Conservation (phyloP, 2,797 vertebrate species). For the Characodon lateralis region DNA sequence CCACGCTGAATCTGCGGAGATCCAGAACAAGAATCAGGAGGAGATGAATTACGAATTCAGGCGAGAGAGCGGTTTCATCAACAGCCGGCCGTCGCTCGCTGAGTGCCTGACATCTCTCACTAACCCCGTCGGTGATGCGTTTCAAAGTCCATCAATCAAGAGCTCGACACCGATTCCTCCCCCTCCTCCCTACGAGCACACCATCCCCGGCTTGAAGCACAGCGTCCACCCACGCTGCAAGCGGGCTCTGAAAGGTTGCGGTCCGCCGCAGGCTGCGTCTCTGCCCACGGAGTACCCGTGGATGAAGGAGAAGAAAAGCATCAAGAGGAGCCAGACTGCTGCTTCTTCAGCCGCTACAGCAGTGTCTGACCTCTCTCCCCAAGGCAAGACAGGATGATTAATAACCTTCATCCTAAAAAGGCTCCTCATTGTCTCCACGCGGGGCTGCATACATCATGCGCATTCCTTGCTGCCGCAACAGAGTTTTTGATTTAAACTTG, state of each 20-base stretch:
- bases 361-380: conserved; percentile 89
- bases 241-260: conserved; percentile 86
- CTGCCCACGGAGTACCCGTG: conserved; percentile 93
- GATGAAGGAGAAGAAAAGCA: conserved; percentile 98
- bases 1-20: conserved; percentile 79
- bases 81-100: conserved; percentile 99
- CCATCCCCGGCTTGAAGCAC: conserved; percentile 92
- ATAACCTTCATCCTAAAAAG: conserved; percentile 60
- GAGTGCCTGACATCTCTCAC: conserved; percentile 99
- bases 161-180: conserved; percentile 98
- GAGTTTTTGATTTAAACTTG: conserved; percentile 85
- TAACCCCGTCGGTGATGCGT: conserved; percentile 97
- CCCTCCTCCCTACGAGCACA: conserved; percentile 91
- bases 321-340: conserved; percentile 84
- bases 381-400: conserved; percentile 89
- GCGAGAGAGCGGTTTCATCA: conserved; percentile 99
- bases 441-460: conserved; percentile 45
- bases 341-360: conserved; percentile 74
- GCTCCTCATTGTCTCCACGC: conserved; percentile 59
- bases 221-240: conserved; percentile 93
- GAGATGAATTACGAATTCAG: conserved; percentile 99
- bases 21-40: conserved; percentile 84
- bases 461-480: conserved; percentile 72
- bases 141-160: conserved; percentile 99
- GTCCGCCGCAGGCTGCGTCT: conserved; percentile 86